These are phyloP conservation scores for Drosophila dives DNA, from an alignment of 2,888 invertebrate species.

Conservation along the genomic window DNA sequence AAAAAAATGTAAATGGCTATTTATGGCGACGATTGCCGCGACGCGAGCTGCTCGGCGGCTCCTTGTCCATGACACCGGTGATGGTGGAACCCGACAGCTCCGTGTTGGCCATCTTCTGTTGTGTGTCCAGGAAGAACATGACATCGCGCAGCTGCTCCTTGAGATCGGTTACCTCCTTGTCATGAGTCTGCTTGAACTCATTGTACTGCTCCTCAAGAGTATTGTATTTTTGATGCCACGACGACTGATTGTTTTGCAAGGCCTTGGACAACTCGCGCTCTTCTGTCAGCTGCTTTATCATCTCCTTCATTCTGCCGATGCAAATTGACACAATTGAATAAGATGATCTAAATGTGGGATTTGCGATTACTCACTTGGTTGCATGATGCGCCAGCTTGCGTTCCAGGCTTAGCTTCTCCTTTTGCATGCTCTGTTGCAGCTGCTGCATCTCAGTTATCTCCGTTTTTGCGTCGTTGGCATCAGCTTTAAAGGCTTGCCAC, in stretches of 20 bases:
- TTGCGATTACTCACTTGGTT: slow-evolving; percentile 85
- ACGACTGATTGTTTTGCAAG: slow-evolving; percentile 90
- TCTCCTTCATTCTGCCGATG: slow-evolving; percentile 87
- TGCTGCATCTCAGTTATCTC: slow-evolving; percentile 85
- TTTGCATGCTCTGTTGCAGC: slow-evolving; percentile 86
- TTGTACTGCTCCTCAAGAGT: slow-evolving; percentile 86
- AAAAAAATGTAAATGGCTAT: slow-evolving; percentile 1
- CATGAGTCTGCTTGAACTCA: slow-evolving; percentile 87
- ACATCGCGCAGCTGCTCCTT: slow-evolving; percentile 97
- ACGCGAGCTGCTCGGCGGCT: slow-evolving; percentile 50
- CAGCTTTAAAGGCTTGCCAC: slow-evolving; percentile 86
- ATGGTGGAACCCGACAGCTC: slow-evolving; percentile 83
- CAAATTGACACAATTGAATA: not conserved
- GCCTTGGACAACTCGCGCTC: slow-evolving; percentile 94
- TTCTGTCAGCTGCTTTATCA: slow-evolving; percentile 91
- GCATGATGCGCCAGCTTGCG: slow-evolving; percentile 89
- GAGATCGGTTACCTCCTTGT: slow-evolving; percentile 91
- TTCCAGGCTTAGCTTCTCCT: slow-evolving; percentile 90
- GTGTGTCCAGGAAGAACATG: slow-evolving; percentile 98
- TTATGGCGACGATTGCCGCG: slow-evolving; percentile 81
- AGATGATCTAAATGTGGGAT: not conserved
- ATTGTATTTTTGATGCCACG: slow-evolving; percentile 89
- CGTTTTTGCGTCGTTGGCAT: slow-evolving; percentile 86
- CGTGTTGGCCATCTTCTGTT: slow-evolving; percentile 85
- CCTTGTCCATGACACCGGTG: slow-evolving; percentile 78